A percentile compares a stretch with the other conserved stretches of the same genome.
These are phyloP conservation scores for Tiliqua scincoides DNA, from an alignment of 2,113 vertebrate species.

Conservation along the genomic window DNA sequence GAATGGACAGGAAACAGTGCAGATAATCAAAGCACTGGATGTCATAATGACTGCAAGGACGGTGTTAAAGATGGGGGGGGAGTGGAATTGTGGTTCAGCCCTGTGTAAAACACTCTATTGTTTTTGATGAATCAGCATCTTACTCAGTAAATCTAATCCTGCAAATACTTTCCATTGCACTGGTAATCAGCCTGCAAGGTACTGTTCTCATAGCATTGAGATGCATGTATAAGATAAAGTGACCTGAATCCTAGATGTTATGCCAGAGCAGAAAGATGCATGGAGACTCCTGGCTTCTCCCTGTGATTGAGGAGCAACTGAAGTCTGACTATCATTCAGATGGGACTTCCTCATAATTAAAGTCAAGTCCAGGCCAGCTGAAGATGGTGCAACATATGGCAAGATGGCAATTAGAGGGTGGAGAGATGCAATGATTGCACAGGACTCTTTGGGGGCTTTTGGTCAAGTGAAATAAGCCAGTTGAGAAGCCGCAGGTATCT, in stretches of 20 bases:
- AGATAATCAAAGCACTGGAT: too few relatives aligned
- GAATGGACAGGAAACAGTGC: too few relatives aligned
- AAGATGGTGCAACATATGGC: neutral
- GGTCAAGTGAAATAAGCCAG: neutral
- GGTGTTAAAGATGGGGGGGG: too few relatives aligned
- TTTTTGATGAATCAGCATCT: neutral
- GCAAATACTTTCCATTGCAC: too few relatives aligned
- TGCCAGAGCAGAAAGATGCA: neutral
- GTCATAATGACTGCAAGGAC: too few relatives aligned
- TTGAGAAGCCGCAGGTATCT: neutral
- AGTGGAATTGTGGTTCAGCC: neutral
- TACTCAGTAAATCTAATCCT: neutral
- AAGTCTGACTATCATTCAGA: neutral
- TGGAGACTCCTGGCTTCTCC: neutral
- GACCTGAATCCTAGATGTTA: neutral
- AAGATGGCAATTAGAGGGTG: neutral
- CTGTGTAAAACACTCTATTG: too few relatives aligned
- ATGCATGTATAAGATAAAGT: neutral
- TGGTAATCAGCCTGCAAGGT: neutral
- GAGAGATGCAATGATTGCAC: neutral
- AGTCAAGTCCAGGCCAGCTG: neutral
- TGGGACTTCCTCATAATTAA: neutral
- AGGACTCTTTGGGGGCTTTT: neutral
- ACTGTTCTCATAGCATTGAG: neutral
- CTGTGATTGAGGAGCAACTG: neutral